Conservation (phyloP, 2,113 vertebrate genomes). For the Brachypteracias leptosomus region DNA sequence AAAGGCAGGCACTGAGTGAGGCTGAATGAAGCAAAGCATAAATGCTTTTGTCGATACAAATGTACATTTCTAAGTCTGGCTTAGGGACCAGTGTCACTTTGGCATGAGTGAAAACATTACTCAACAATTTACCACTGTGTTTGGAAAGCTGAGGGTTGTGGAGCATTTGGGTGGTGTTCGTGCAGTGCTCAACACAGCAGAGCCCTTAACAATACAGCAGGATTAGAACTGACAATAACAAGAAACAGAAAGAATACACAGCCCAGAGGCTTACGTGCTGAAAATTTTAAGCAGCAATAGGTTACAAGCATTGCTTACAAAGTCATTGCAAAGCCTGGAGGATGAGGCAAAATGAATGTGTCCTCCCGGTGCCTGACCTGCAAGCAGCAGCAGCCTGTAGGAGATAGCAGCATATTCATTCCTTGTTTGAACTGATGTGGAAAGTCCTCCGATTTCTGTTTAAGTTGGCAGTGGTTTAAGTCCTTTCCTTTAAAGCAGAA, state of each 20-base stretch:
- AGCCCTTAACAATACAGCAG: background rate
- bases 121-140: background rate
- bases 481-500: constrained; percentile 2
- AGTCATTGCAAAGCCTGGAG: background rate
- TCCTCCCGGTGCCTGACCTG: background rate
- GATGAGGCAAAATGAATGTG: background rate
- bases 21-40: background rate
- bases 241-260: background rate
- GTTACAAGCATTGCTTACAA: background rate
- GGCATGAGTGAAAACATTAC: background rate
- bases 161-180: background rate
- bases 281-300: background rate
- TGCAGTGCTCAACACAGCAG: background rate
- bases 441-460: background rate
- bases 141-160: background rate
- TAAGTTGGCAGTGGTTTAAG: background rate
- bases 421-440: background rate
- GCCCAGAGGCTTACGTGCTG: background rate
- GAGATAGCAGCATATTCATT: background rate
- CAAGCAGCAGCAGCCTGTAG: background rate
- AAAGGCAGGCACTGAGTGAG: background rate
- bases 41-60: background rate
- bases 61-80: background rate
- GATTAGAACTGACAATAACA: background rate
- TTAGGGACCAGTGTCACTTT: background rate